A percentile compares a stretch with the other conserved stretches of the same genome.
phyloP scores from a whole-genome alignment of 2,888 invertebrate species.

The Megaustenia siamemsis region DNA sequence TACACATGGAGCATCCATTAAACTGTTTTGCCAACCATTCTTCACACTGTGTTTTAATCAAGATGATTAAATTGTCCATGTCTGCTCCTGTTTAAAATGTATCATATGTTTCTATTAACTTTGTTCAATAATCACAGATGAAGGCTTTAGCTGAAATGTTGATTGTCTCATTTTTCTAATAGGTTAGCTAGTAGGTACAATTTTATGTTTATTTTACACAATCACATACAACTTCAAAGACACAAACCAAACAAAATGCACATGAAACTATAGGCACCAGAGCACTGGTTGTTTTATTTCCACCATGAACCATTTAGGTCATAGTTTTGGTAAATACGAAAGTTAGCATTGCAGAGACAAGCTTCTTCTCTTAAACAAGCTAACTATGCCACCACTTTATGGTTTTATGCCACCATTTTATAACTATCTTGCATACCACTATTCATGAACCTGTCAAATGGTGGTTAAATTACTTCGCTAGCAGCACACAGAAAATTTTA shows the following conservation, averaged over 20 bases:
- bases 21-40: no score
- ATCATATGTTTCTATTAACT: no score
- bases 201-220: neutral
- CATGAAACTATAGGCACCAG: slow-evolving; percentile 52
- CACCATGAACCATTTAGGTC: slow-evolving; percentile 45
- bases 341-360: slow-evolving; percentile 35
- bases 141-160: no score
- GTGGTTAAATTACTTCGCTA: neutral
- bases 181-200: no score
- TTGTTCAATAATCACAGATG: no score
- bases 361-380: neutral
- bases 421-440: neutral
- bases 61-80: no score
- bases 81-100: no score
- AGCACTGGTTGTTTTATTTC: slow-evolving; percentile 53
- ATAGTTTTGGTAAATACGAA: slow-evolving; percentile 14
- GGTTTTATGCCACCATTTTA: no score
- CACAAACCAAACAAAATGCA: neutral
- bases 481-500: neutral
- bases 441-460: neutral
- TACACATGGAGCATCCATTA: no score
- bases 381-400: neutral
- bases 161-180: no score
- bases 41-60: no score
- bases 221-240: neutral